Base-by-base conservation (phyloP, 2,797 vertebrate species). In the Pseudomugil gertrudae region DNA sequence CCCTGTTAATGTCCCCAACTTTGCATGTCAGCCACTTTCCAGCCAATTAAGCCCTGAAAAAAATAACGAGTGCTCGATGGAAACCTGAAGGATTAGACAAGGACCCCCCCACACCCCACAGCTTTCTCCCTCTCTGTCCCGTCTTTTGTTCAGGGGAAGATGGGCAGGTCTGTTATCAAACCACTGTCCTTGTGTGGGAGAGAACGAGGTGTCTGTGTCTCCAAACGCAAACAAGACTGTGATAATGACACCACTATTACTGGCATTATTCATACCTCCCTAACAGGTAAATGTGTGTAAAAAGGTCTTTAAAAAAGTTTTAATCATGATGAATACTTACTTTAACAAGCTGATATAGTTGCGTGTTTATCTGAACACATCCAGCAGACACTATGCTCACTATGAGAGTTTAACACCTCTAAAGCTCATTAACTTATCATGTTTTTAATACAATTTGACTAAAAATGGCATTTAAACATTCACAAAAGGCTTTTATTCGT, bases 11-110 rank as follows among this genome's bases (percentile, higher is more conserved):
- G 96, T 96, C 96, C 95, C 95, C 95, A 97, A 98, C 97, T 98
- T 98, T 96, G 96, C 97, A 97, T 96, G 97, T 98, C 97, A 98
- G 96, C 95, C 96, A 96, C 96, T 98, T 99, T 98, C 96, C 97
- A 98, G 95, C 97, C 97, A 98, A 98, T 99, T 98, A 98, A 97
- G 95, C 96, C 92, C 92, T 95, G 96, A 95, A 96, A 96, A 30
- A 89, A 83, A 87, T 94, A 95, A 92, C 91, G 92, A 96, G 95
- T 50, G 95, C 96, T 94, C 94, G 91, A 76, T 96, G 80, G 95
- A 96, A 97, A 97, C 96, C 96, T 98, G 95, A 98, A 96, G 96
- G 96, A 97, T 98, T 97, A 98, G 96, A 98, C 96, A 97, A 96
- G 96, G 96, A 13, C 32, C 4, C 32, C 32, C 4, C 32, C 32